Conservation (phyloP, 2,888 invertebrate genomes). For the Yponomeuta evonymella region DNA sequence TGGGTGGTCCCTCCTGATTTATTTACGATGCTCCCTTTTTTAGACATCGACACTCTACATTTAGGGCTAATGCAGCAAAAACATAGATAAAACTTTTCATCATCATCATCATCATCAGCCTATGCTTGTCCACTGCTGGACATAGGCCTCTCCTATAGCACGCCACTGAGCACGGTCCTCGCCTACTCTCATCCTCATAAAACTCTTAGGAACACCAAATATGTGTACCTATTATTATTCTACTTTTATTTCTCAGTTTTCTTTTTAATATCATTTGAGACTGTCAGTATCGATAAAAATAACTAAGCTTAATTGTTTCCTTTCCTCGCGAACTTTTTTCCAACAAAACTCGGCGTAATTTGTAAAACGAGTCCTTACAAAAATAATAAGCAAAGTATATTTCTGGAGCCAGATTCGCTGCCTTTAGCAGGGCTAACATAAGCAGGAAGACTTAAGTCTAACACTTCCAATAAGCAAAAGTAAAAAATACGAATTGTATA, state of each 20-base stretch:
- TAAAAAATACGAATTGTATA: too few relatives aligned
- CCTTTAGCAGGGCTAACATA: conserved; percentile 22
- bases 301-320: not conserved
- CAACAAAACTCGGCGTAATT: not conserved
- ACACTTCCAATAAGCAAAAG: too few relatives aligned
- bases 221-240: not conserved
- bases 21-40: not conserved
- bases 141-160: too few relatives aligned
- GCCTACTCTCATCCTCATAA: too few relatives aligned
- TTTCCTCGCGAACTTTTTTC: not conserved
- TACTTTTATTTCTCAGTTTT: conserved; percentile 27
- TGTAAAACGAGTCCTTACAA: not conserved
- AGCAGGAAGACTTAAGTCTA: too few relatives aligned
- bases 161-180: too few relatives aligned
- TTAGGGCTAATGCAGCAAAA: not conserved
- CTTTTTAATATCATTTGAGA: not conserved
- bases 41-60: not conserved
- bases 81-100: not conserved
- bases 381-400: not conserved
- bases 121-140: too few relatives aligned
- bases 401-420: conserved; percentile 52
- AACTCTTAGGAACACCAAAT: not conserved
- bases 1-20: conserved; percentile 43
- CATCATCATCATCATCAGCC: too few relatives aligned
- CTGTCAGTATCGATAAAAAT: not conserved